Percentiles rank a stretch among this genome's conserved stretches.
phyloP scores from a whole-genome alignment of 2,113 vertebrate species.

The Cygnus atratus region DNA sequence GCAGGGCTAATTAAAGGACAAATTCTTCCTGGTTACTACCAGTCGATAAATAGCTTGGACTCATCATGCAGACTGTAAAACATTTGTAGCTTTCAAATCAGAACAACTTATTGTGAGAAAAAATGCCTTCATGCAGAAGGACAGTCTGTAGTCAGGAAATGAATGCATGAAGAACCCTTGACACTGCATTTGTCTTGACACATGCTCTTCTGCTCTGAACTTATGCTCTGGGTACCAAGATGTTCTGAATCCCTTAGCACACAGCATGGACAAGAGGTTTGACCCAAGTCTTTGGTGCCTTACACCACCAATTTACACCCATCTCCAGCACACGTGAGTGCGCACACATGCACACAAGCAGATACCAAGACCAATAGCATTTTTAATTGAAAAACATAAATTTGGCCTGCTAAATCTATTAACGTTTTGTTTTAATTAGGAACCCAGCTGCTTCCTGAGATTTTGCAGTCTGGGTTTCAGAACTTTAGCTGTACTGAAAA shows the following conservation, averaged over 20 bases:
- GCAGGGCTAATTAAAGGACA: constrained; percentile 7
- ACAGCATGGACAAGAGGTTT: neutral
- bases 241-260: constrained; percentile 11
- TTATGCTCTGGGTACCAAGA: neutral
- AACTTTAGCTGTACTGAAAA: constrained; percentile 78
- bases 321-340: neutral
- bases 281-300: neutral
- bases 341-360: neutral
- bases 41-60: neutral
- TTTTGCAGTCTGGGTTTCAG: constrained; percentile 77
- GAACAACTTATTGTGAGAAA: neutral
- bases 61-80: neutral
- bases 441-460: constrained; percentile 83
- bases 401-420: constrained; percentile 84
- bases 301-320: neutral
- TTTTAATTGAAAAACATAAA: constrained; percentile 81
- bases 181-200: neutral
- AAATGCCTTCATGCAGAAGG: constrained; percentile 10
- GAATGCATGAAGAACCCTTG: neutral
- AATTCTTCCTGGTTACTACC: constrained; percentile 23
- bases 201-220: neutral
- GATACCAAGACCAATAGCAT: constrained; percentile 11
- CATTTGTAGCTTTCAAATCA: constrained; percentile 12
- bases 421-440: constrained; percentile 83
- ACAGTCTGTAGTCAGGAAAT: neutral